These are phyloP conservation scores for Scaptomyza pallida DNA, from an alignment of 1,140 invertebrate genomes.

Conservation along the genomic window DNA sequence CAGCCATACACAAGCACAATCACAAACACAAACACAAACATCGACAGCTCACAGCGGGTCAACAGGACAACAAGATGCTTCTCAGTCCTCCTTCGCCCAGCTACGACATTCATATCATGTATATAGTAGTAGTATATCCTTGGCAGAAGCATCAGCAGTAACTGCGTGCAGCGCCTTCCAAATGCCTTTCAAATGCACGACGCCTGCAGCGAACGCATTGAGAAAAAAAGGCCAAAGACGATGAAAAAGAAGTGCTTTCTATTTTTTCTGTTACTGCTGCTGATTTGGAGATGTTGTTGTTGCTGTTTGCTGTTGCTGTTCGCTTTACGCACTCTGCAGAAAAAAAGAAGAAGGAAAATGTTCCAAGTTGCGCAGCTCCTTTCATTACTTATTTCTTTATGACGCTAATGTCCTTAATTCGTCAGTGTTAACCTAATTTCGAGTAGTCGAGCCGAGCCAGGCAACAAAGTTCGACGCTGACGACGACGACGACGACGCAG, in stretches of 20 bases:
- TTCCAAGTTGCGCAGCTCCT: conserved; percentile 63
- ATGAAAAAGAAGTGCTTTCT: not conserved
- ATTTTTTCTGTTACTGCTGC: conserved; percentile 12
- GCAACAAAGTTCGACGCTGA: conserved; percentile 51
- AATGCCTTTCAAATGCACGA: conserved; percentile 31
- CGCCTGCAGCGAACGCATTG: conserved; percentile 43
- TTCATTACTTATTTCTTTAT: conserved; percentile 82
- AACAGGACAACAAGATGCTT: conserved; percentile 6
- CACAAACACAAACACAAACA: conserved; percentile 5
- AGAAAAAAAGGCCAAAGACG: conserved; percentile 3
- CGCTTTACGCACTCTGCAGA: conserved; percentile 68
- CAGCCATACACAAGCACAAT: conserved; percentile 10
- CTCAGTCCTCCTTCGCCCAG: not conserved
- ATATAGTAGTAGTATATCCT: conserved; percentile 19
- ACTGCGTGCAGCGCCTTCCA: conserved; percentile 40
- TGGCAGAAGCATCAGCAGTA: conserved; percentile 6
- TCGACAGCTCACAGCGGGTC: conserved; percentile 16
- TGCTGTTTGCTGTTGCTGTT: conserved; percentile 35
- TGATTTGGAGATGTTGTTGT: conserved; percentile 33
- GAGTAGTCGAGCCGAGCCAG: conserved; percentile 52
- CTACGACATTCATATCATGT: conserved; percentile 2
- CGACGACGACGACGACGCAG: conserved; percentile 60
- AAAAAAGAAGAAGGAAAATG: conserved; percentile 32
- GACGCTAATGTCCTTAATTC: conserved; percentile 82
- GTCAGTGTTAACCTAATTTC: conserved; percentile 82